phyloP scores from a whole-genome alignment of 2,797 vertebrate species.

The Iguana delicatissima region DNA sequence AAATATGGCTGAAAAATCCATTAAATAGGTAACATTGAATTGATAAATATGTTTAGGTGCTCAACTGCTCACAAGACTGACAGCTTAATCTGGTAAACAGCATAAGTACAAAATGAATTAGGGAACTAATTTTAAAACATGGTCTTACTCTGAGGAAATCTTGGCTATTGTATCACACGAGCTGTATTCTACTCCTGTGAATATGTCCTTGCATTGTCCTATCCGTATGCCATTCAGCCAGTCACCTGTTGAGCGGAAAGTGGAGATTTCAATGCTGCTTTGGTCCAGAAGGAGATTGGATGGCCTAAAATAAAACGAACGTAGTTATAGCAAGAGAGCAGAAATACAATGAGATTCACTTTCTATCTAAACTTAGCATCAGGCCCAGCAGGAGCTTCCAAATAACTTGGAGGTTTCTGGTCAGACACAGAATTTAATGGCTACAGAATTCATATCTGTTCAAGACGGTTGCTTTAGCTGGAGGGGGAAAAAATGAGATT shows the following conservation, averaged over 20 bases:
- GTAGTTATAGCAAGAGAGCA: conserved; percentile 24
- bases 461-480: conserved; percentile 46
- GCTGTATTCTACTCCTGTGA: conserved; percentile 96
- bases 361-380: conserved; percentile 30
- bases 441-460: conserved; percentile 50
- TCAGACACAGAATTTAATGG: conserved; percentile 41
- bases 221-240: conserved; percentile 95
- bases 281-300: conserved; percentile 95
- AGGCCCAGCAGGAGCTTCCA: conserved; percentile 37
- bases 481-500: background rate
- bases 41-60: background rate
- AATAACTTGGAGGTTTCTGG: conserved; percentile 22
- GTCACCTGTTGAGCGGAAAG: conserved; percentile 88
- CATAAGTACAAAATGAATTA: background rate
- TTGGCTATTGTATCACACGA: conserved; percentile 97
- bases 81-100: background rate
- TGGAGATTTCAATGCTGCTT: conserved; percentile 89
- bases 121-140: background rate
- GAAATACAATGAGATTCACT: background rate
- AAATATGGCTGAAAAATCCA: background rate
- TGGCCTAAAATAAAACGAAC: conserved; percentile 82
- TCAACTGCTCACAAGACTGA: background rate
- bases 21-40: background rate
- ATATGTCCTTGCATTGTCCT: conserved; percentile 94
- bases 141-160: conserved; percentile 93